These are phyloP conservation scores for Trichogramma dendrolimi DNA, from an alignment of 2,888 invertebrate genomes.

Conservation along the genomic window DNA sequence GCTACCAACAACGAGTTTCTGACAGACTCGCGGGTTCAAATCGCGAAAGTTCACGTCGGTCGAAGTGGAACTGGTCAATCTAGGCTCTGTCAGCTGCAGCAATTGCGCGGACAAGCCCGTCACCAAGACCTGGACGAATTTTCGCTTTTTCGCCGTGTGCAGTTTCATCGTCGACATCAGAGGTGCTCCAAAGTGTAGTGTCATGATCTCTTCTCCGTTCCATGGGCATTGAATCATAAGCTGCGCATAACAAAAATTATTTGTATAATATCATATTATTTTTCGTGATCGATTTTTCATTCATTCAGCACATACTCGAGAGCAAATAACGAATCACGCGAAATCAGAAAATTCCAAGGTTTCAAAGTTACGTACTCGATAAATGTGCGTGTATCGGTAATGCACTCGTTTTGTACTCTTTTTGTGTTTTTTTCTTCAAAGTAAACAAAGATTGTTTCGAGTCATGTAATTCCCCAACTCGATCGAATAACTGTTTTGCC, in stretches of 20 bases:
- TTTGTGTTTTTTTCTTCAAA: no score
- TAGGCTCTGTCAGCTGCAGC: conserved; percentile 49
- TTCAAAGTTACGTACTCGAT: no score
- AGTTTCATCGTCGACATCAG: conserved; percentile 75
- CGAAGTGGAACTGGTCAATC: conserved; percentile 57
- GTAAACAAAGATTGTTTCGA: no score
- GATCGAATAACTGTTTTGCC: no score
- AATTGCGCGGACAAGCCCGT: conserved; percentile 56
- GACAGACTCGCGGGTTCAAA: conserved; percentile 63
- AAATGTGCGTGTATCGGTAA: no score
- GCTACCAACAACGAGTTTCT: conserved; percentile 66
- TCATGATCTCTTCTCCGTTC: conserved; percentile 69
- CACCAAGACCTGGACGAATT: conserved; percentile 77
- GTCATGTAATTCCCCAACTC: no score
- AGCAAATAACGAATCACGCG: background rate
- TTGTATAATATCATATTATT: background rate
- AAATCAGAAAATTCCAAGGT: background rate
- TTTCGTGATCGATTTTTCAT: background rate
- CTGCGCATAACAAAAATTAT: conserved; percentile 43
- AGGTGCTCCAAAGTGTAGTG: conserved; percentile 78
- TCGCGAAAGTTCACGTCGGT: conserved; percentile 62
- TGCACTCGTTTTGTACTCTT: no score
- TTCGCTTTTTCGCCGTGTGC: conserved; percentile 78
- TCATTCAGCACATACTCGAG: background rate
- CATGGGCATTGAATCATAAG: conserved; percentile 78